Conservation (phyloP, 2,888 invertebrate species). For the Hemaris fuciformis region DNA sequence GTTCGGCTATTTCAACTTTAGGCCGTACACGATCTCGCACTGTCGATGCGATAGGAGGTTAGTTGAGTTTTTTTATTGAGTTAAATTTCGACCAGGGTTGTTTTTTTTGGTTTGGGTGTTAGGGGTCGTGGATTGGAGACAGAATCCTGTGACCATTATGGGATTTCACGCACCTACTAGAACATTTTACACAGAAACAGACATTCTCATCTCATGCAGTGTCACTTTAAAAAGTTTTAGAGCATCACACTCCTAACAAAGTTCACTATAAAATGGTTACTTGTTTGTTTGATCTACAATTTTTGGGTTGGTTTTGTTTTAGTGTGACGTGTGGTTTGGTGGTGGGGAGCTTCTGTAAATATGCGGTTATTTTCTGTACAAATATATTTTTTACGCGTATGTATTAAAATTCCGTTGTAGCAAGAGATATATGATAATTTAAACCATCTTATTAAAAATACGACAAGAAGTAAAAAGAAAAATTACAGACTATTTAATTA, state of each 20-base stretch:
- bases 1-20: slow-evolving; percentile 85
- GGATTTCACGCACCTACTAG: neutral
- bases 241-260: neutral
- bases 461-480: no score
- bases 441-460: no score
- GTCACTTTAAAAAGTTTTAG: neutral
- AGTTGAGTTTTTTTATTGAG: slow-evolving; percentile 42
- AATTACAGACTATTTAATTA: no score
- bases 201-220: neutral
- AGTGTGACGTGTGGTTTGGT: slow-evolving; percentile 17
- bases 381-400: no score
- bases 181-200: neutral
- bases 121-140: neutral
- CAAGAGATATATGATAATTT: no score
- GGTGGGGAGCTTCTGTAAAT: slow-evolving; percentile 11
- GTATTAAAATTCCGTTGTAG: no score
- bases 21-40: slow-evolving; percentile 87
- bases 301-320: slow-evolving; percentile 10
- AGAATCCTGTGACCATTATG: neutral
- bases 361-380: neutral
- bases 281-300: neutral
- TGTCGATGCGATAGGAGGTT: slow-evolving; percentile 90
- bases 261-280: neutral
- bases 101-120: slow-evolving; percentile 2
- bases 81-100: slow-evolving; percentile 13